These are phyloP conservation scores for Ceramica pisi DNA, from an alignment of 2,888 invertebrate genomes.

Conservation along the genomic window DNA sequence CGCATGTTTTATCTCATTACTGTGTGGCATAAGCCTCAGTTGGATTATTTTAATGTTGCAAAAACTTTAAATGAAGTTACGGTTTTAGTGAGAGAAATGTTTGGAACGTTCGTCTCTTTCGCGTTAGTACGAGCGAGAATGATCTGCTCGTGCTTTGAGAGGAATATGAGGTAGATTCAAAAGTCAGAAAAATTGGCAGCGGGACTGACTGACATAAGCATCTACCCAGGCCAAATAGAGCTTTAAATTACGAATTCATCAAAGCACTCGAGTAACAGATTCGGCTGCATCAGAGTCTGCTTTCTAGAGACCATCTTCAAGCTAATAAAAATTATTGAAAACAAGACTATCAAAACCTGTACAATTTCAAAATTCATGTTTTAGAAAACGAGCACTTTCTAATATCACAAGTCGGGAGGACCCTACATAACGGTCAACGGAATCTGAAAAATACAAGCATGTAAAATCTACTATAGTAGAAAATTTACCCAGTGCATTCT, in stretches of 20 bases:
- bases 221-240: neutral
- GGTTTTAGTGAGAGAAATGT: constrained; percentile 22
- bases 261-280: neutral
- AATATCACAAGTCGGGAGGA: constrained; percentile 4
- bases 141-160: neutral
- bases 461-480: constrained; percentile 43
- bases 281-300: neutral
- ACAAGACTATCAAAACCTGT: too few relatives aligned
- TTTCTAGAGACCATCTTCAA: neutral
- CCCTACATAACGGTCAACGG: constrained; percentile 11
- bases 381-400: neutral
- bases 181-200: neutral
- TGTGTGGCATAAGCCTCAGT: constrained; percentile 41
- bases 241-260: neutral
- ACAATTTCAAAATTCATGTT: neutral
- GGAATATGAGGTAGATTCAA: neutral
- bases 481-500: constrained; percentile 26
- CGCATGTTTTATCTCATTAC: constrained; percentile 66
- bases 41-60: constrained; percentile 44
- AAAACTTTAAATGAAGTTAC: constrained; percentile 26
- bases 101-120: constrained; percentile 1
- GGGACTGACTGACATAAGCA: neutral
- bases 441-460: constrained; percentile 25
- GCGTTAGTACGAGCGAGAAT: neutral
- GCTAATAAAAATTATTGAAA: neutral